phyloP scores from a whole-genome alignment of 2,113 vertebrate genomes.

The Eidolon helvum region DNA sequence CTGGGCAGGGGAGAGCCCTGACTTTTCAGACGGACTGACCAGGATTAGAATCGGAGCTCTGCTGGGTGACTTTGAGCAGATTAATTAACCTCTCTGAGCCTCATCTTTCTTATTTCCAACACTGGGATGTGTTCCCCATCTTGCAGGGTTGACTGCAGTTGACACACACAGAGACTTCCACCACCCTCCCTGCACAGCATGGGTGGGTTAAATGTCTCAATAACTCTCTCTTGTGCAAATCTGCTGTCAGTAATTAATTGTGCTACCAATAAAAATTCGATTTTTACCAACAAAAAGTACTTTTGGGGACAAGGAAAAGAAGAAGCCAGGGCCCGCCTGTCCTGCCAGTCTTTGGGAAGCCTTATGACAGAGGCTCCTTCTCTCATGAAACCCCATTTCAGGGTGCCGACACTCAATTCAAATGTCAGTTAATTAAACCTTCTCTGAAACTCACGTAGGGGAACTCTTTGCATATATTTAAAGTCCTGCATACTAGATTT shows the following conservation, averaged over 20 bases:
- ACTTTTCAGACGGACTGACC: neutral
- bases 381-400: neutral
- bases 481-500: neutral
- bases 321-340: neutral
- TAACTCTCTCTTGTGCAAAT: neutral
- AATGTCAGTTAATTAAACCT: conserved; percentile 39
- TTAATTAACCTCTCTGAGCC: neutral
- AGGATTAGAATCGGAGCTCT: neutral
- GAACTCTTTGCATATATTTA: neutral
- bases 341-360: neutral
- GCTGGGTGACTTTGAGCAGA: neutral
- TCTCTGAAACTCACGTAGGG: neutral
- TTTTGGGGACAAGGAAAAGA: neutral
- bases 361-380: neutral
- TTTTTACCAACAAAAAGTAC: neutral
- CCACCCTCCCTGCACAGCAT: neutral
- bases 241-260: neutral
- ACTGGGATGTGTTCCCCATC: neutral
- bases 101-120: neutral
- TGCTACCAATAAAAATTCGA: neutral
- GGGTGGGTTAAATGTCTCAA: neutral
- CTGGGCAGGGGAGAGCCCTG: neutral
- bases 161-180: neutral
- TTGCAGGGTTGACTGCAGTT: neutral
- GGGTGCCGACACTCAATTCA: neutral